Percentiles rank a stretch among this genome's conserved stretches.
Evolutionary conservation across 2,888 invertebrate genomes (phyloP).

Genomic region (Griposia aprilina): DNA sequence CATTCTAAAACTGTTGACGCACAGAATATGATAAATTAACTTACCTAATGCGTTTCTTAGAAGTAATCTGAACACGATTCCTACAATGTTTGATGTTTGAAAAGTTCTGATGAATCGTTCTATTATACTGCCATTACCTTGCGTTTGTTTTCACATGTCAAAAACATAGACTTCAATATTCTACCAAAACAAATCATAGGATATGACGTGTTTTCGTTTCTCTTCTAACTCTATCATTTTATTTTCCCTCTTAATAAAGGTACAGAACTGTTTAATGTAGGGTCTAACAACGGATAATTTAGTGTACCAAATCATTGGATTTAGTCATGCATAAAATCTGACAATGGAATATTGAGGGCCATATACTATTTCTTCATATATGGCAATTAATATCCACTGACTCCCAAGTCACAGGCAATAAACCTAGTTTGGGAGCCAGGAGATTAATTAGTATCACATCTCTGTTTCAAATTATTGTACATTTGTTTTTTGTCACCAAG

Average conservation of each 20-base stretch:
- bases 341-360: no score
- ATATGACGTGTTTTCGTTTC: conserved; percentile 11
- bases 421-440: no score
- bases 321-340: no score
- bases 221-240: not conserved
- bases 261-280: not conserved
- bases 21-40: conserved; percentile 55
- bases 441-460: no score
- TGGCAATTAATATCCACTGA: no score
- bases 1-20: conserved; percentile 43
- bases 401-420: no score
- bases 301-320: not conserved
- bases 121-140: conserved; percentile 53
- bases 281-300: not conserved
- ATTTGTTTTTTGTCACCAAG: no score
- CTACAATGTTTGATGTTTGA: conserved; percentile 54
- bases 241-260: not conserved
- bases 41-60: conserved; percentile 38
- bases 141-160: conserved; percentile 64
- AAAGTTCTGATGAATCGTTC: conserved; percentile 70
- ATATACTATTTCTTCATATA: no score
- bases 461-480: no score
- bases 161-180: conserved; percentile 44
- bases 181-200: conserved; percentile 16
- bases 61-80: conserved; percentile 37